These are phyloP conservation scores for Hetaerina titia DNA, from an alignment of 2,888 invertebrate species.

Conservation along the genomic window DNA sequence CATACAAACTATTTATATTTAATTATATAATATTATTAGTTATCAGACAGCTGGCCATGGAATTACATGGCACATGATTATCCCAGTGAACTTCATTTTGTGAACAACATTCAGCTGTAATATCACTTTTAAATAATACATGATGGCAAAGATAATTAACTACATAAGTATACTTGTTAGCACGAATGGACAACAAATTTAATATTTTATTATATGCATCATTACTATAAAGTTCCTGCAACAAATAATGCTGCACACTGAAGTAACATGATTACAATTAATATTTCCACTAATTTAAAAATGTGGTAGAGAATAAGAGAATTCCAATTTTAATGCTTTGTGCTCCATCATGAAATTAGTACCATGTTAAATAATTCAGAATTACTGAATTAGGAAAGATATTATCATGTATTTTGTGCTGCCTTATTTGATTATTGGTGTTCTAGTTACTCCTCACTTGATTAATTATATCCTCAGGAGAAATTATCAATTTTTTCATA, in stretches of 20 bases:
- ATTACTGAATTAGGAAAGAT: not conserved
- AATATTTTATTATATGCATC: not conserved
- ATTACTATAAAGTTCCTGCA: not conserved
- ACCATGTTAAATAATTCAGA: not conserved
- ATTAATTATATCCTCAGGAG: not conserved
- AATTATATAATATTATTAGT: not conserved
- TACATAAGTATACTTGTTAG: not conserved
- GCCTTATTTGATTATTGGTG: not conserved
- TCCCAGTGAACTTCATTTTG: not conserved
- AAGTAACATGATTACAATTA: not conserved
- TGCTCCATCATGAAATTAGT: not conserved
- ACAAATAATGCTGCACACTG: not conserved
- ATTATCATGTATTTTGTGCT: conserved; percentile 18
- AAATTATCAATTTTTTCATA: not conserved
- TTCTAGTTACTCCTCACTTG: not conserved
- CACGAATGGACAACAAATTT: not conserved
- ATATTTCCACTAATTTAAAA: not conserved
- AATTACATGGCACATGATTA: not conserved
- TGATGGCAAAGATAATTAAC: not conserved
- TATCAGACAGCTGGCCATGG: conserved; percentile 30
- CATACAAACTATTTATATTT: conserved; percentile 39
- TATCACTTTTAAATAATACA: not conserved
- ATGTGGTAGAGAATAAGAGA: not conserved
- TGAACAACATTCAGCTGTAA: not conserved
- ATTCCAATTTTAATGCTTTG: not conserved